These are phyloP conservation scores for Nymphicus hollandicus DNA, from an alignment of 2,113 vertebrate genomes.

Conservation along the genomic window DNA sequence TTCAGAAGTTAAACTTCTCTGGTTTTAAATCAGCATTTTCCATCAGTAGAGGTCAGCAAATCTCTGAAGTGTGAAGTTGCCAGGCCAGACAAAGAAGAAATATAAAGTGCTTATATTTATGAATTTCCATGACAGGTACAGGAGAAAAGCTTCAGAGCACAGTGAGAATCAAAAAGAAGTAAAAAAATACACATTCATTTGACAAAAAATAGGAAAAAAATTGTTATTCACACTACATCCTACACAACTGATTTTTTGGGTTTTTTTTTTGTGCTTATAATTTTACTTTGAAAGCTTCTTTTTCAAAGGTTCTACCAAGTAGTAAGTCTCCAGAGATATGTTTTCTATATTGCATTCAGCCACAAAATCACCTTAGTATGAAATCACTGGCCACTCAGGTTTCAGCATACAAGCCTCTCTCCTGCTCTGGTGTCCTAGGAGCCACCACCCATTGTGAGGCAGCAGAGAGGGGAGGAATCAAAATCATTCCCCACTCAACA, in stretches of 20 bases:
- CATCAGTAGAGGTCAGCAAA: background rate
- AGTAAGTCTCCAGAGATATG: background rate
- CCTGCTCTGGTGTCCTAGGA: background rate
- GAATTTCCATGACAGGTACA: background rate
- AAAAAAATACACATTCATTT: background rate
- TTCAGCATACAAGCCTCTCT: fast-evolving
- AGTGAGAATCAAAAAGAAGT: background rate
- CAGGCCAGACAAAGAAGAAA: background rate
- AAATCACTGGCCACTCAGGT: background rate
- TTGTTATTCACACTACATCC: background rate
- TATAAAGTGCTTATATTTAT: background rate
- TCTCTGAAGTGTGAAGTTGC: background rate
- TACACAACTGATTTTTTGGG: background rate
- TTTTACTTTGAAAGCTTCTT: background rate
- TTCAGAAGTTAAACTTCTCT: background rate
- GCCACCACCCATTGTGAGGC: background rate
- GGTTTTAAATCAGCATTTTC: background rate
- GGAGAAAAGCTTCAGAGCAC: background rate
- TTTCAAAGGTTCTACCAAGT: background rate
- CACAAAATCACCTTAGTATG: background rate
- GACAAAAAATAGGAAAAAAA: background rate
- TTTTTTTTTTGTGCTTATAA: background rate
- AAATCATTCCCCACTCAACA: background rate
- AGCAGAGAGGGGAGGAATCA: background rate
- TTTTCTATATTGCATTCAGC: background rate